phyloP scores from a whole-genome alignment of 2,797 vertebrate species.

The Apogon talboti region DNA sequence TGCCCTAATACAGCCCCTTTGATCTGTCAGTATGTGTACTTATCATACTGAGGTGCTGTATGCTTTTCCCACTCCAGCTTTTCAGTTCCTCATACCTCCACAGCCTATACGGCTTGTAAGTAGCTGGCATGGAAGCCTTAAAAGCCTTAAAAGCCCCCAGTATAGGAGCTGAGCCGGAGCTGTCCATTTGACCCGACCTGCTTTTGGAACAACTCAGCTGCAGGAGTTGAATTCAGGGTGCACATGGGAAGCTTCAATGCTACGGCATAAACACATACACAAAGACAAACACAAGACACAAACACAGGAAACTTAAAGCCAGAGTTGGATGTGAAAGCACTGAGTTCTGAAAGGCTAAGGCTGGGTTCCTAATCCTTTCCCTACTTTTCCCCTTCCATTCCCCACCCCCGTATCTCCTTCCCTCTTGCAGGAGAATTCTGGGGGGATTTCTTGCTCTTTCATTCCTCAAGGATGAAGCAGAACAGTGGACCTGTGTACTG shows the following conservation, averaged over 20 bases:
- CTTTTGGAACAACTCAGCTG: constrained; percentile 44
- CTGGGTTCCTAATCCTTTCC: constrained; percentile 64
- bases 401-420: constrained; percentile 27
- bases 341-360: constrained; percentile 58
- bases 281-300: constrained; percentile 15
- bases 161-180: constrained; percentile 38
- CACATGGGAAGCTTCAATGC: constrained; percentile 13
- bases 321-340: constrained; percentile 54
- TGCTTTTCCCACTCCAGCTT: constrained; percentile 50
- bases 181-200: constrained; percentile 57
- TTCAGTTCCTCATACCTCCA: constrained; percentile 47
- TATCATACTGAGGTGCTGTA: constrained; percentile 41
- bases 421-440: constrained; percentile 81
- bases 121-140: constrained; percentile 50
- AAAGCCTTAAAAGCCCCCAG: constrained; percentile 68
- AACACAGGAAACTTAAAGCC: constrained; percentile 47
- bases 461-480: constrained; percentile 80
- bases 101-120: constrained; percentile 38
- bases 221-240: constrained; percentile 32
- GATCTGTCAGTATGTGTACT: constrained; percentile 56
- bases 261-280: constrained; percentile 9
- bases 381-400: constrained; percentile 35
- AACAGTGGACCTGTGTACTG: constrained; percentile 60
- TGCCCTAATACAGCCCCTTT: constrained; percentile 49
- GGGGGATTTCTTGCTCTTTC: constrained; percentile 80